Conservation (phyloP, 2,113 vertebrate species). For the Oceanites oceanicus region DNA sequence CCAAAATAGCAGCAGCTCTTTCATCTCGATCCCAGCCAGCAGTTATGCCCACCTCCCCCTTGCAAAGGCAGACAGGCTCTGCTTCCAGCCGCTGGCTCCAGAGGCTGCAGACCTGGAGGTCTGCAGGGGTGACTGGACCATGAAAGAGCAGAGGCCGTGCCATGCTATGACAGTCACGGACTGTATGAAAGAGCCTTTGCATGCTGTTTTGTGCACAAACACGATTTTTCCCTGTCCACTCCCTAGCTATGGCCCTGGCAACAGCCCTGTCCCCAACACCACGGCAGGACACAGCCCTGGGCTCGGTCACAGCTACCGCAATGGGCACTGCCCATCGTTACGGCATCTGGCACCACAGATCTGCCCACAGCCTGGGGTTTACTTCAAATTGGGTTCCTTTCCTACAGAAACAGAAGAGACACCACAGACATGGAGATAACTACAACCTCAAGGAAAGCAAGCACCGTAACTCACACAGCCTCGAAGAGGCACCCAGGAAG, state of each 20-base stretch:
- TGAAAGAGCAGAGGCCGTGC: neutral
- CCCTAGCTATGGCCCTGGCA: neutral
- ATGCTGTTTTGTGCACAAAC: neutral
- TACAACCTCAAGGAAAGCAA: neutral
- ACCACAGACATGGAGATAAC: neutral
- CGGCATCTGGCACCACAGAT: neutral
- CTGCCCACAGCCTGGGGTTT: neutral
- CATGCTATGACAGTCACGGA: rapidly evolving
- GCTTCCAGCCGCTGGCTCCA: neutral
- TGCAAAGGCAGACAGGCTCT: neutral
- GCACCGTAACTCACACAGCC: rapidly evolving
- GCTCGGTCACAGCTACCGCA: rapidly evolving
- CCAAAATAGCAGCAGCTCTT: neutral
- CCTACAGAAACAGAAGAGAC: neutral
- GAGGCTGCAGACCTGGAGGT: neutral
- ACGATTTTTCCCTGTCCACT: rapidly evolving
- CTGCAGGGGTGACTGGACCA: neutral
- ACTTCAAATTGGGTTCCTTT: neutral
- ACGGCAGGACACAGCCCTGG: rapidly evolving
- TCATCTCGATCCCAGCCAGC: neutral
- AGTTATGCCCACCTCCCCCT: neutral
- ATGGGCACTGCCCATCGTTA: neutral
- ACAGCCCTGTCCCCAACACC: neutral
- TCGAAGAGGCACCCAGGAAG: rapidly evolving
- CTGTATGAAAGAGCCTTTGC: neutral